Percentiles rank a stretch among this genome's conserved stretches.
phyloP scores from a whole-genome alignment of 2,113 vertebrate genomes.

The Apaloderma vittatum region DNA sequence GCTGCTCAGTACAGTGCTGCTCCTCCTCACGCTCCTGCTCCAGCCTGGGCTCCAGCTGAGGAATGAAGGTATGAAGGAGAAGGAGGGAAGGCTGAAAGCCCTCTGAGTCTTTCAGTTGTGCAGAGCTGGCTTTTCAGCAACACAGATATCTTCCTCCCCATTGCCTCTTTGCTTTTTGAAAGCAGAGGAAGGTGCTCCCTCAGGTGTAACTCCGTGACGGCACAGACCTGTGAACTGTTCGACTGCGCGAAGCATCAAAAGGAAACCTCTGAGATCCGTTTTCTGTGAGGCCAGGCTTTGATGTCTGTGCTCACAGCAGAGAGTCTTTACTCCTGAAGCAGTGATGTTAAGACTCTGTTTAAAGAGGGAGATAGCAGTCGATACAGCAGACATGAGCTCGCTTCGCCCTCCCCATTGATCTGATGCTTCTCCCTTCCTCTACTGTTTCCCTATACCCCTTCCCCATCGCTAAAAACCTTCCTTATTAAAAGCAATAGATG shows the following conservation, averaged over 20 bases:
- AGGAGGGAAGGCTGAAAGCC: neutral
- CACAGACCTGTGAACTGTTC: neutral
- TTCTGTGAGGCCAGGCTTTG: neutral
- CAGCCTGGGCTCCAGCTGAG: neutral
- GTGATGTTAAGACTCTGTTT: neutral
- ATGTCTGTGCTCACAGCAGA: neutral
- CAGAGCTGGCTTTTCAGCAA: neutral
- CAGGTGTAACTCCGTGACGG: accelerated
- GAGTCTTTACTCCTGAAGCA: neutral
- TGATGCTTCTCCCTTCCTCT: neutral
- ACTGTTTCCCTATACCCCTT: neutral
- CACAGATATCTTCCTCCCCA: neutral
- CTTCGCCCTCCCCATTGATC: neutral
- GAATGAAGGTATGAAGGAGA: neutral
- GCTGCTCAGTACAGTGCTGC: neutral
- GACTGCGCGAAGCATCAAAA: neutral
- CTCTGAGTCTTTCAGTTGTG: neutral
- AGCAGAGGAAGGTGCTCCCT: neutral
- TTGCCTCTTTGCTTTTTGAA: too few relatives aligned
- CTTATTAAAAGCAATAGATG: neutral
- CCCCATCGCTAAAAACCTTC: neutral
- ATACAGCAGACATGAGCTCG: neutral
- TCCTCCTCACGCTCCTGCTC: neutral
- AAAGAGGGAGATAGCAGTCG: neutral
- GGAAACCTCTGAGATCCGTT: neutral